phyloP scores from a whole-genome alignment of 2,113 vertebrate genomes.

The Paratilapia polleni region DNA sequence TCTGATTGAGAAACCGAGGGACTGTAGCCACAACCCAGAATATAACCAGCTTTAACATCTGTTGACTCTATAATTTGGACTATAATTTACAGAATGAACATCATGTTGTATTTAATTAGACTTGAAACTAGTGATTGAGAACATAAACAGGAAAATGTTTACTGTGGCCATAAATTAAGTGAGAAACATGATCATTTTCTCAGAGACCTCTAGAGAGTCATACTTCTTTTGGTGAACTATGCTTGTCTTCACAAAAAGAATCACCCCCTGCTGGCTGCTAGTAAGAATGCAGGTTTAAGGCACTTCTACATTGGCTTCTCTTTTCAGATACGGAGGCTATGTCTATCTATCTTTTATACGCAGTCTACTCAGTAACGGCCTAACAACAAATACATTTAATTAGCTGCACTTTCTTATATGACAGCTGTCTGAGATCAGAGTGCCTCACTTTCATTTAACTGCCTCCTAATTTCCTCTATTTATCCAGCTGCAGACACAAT shows the following conservation, averaged over 20 bases:
- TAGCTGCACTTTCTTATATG: not conserved
- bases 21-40: not conserved
- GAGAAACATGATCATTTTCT: not conserved
- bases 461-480: constrained; percentile 15
- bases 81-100: not conserved
- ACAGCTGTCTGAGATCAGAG: constrained; percentile 3
- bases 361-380: accelerated
- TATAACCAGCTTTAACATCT: not conserved
- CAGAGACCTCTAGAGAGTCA: not conserved
- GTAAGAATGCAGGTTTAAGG: not conserved
- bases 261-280: not conserved
- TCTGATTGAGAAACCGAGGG: not conserved
- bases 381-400: not conserved
- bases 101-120: not conserved
- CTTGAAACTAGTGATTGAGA: not conserved
- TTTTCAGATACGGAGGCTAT: not conserved
- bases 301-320: not conserved
- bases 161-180: accelerated
- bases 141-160: not conserved
- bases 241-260: no score
- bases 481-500: not conserved
- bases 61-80: not conserved
- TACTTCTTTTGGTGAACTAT: not conserved
- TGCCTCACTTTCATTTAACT: constrained; percentile 11
- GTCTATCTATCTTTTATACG: not conserved